Evolutionary conservation across 2,113 vertebrate genomes (phyloP).

Genomic region (Synchiropus splendidus): DNA sequence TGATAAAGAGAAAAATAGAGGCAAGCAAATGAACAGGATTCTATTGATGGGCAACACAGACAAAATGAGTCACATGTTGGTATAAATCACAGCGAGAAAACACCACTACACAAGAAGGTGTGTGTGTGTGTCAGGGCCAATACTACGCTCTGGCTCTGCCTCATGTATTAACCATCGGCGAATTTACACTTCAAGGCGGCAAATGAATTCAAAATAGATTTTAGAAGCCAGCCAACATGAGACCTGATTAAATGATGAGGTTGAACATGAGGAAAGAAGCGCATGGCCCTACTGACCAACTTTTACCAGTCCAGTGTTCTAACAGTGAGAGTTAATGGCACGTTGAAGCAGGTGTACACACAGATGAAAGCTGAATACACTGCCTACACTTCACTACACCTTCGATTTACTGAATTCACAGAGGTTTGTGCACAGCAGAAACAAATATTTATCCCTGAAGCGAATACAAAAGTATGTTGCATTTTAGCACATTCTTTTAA

Average conservation of each 20-base stretch:
- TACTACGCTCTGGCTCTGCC: constrained; percentile 52
- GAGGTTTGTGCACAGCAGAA: too few relatives aligned
- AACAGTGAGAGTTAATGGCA: background rate
- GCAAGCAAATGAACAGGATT: background rate
- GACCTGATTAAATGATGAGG: constrained; percentile 64
- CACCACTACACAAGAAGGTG: constrained; percentile 8
- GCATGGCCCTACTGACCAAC: constrained; percentile 11
- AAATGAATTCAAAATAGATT: constrained; percentile 62
- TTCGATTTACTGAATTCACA: too few relatives aligned
- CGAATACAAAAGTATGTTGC: too few relatives aligned
- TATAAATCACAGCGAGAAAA: constrained; percentile 43
- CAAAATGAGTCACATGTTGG: constrained; percentile 33
- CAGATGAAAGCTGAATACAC: too few relatives aligned
- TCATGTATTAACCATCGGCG: constrained; percentile 66
- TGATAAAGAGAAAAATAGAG: constrained; percentile 3
- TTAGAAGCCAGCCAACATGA: constrained; percentile 56
- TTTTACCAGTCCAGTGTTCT: background rate
- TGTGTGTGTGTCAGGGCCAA: constrained; percentile 20
- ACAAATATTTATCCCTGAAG: too few relatives aligned
- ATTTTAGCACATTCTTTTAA: too few relatives aligned
- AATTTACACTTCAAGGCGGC: constrained; percentile 70
- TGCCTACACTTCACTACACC: too few relatives aligned
- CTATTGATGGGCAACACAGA: constrained; percentile 5
- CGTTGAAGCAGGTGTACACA: too few relatives aligned
- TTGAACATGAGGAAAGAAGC: constrained; percentile 27